Conservation (phyloP, 2,888 invertebrate genomes). For the Craniophora ligustri region DNA sequence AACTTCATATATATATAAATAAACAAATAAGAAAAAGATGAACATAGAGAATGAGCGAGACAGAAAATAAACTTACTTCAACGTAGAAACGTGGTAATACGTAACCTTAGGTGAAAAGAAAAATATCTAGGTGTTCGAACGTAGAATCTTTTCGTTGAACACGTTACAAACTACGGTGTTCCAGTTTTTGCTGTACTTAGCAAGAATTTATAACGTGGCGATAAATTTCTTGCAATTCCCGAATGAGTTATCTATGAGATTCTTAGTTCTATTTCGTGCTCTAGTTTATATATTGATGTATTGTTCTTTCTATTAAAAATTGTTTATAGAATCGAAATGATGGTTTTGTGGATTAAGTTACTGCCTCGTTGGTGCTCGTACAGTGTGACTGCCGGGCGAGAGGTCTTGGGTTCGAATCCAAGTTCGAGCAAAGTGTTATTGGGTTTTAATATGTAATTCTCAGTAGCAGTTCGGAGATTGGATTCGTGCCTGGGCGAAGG, state of each 20-base stretch:
- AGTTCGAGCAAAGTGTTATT: too few species aligned
- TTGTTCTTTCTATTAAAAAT: too few species aligned
- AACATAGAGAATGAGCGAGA: not conserved
- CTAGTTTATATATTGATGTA: conserved; percentile 2
- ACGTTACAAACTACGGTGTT: conserved; percentile 38
- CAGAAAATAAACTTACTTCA: conserved; percentile 3
- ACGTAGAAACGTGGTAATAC: conserved; percentile 11
- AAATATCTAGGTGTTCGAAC: conserved; percentile 30
- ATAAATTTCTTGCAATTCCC: conserved; percentile 48
- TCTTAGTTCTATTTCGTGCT: conserved; percentile 25
- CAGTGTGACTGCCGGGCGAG: too few species aligned
- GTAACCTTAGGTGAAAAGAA: conserved; percentile 20
- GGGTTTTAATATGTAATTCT: too few species aligned
- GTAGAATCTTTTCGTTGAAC: conserved; percentile 32
- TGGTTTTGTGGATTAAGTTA: too few species aligned
- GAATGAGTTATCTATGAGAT: conserved; percentile 43
- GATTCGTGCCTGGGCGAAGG: too few species aligned
- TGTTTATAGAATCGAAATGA: too few species aligned
- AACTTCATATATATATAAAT: too few species aligned
- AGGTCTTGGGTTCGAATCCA: too few species aligned
- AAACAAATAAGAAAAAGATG: not conserved
- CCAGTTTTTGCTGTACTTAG: conserved; percentile 42
- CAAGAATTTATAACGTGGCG: conserved; percentile 41
- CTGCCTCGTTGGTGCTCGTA: too few species aligned
- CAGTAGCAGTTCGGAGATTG: too few species aligned